Evolutionary conservation across 2,113 vertebrate species (phyloP).

Genomic region (Mola mola): DNA sequence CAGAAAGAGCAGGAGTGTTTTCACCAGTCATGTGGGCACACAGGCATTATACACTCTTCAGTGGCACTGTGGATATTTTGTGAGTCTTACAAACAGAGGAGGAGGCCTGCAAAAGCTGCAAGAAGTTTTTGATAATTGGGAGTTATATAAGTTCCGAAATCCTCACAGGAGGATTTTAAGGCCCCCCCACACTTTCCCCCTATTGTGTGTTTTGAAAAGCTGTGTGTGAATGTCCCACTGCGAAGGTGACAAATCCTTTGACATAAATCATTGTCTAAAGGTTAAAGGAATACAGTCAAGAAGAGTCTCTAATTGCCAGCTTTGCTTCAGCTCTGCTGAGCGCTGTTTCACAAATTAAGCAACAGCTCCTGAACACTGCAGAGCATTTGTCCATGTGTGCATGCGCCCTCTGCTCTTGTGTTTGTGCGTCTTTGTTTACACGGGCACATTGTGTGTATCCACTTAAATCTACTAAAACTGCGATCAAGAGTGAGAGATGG

Average conservation of each 20-base stretch:
- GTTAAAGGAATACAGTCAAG: constrained; percentile 82
- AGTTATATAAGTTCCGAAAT: constrained; percentile 87
- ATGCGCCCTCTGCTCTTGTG: not conserved
- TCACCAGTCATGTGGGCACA: constrained; percentile 86
- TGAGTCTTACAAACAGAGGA: constrained; percentile 85
- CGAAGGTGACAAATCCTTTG: constrained; percentile 86
- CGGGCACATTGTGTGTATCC: constrained; percentile 31
- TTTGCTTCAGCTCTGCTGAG: constrained; percentile 71
- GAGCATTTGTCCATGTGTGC: constrained; percentile 44
- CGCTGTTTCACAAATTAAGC: constrained; percentile 83
- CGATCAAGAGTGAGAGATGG: constrained; percentile 55
- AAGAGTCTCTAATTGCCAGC: constrained; percentile 83
- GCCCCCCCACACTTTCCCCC: constrained; percentile 56
- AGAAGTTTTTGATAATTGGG: constrained; percentile 88
- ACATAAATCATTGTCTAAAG: constrained; percentile 83
- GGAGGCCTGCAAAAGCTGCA: constrained; percentile 77
- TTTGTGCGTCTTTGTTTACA: constrained; percentile 48
- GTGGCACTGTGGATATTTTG: constrained; percentile 84
- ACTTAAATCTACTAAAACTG: constrained; percentile 45
- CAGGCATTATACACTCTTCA: constrained; percentile 87
- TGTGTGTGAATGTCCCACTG: constrained; percentile 79
- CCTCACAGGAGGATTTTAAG: constrained; percentile 84
- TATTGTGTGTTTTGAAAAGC: constrained; percentile 84
- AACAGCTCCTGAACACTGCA: constrained; percentile 57
- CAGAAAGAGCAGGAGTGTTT: constrained; percentile 87